phyloP scores from a whole-genome alignment of 2,113 vertebrate genomes.

The Dunckerocampus dactyliophorus region DNA sequence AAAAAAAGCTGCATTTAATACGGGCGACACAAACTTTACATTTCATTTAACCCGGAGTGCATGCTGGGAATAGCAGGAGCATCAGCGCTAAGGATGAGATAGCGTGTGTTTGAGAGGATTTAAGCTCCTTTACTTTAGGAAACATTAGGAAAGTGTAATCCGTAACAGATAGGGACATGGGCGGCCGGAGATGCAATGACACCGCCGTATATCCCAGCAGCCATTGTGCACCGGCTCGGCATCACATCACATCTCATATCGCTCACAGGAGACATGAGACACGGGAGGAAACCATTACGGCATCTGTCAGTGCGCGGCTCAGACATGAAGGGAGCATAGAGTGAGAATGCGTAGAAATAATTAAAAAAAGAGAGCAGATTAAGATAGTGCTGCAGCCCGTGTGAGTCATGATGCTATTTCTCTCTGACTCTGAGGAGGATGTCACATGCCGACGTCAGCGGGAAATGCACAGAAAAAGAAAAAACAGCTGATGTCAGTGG shows the following conservation, averaged over 20 bases:
- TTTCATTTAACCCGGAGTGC: slow-evolving; percentile 11
- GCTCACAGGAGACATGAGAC: slow-evolving; percentile 36
- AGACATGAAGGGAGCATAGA: slow-evolving; percentile 2
- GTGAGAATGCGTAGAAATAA: slow-evolving; percentile 22
- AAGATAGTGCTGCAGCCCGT: slow-evolving; percentile 8
- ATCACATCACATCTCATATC: slow-evolving; percentile 41
- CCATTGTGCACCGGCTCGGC: slow-evolving; percentile 36
- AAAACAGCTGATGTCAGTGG: slow-evolving; percentile 29
- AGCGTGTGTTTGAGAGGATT: slow-evolving; percentile 39
- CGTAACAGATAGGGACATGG: slow-evolving; percentile 55
- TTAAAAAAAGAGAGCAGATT: slow-evolving; percentile 27
- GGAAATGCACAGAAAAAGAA: slow-evolving; percentile 16
- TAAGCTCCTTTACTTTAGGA: slow-evolving; percentile 50
- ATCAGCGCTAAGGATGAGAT: slow-evolving; percentile 10
- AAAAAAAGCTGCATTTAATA: slow-evolving; percentile 5
- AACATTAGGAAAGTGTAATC: slow-evolving; percentile 61
- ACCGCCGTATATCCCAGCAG: slow-evolving; percentile 26
- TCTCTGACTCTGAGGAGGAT: neutral
- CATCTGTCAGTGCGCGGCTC: slow-evolving; percentile 27
- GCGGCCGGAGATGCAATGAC: slow-evolving; percentile 34
- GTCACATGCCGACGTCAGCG: slow-evolving; percentile 24
- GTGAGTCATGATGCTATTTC: slow-evolving; percentile 16
- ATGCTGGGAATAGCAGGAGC: neutral
- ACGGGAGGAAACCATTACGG: slow-evolving; percentile 9
- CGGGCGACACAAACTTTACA: neutral